A percentile compares a stretch with the other conserved stretches of the same genome.
Evolutionary conservation across 2,797 vertebrate species (phyloP).

Genomic region (Pitangus sulphuratus): DNA sequence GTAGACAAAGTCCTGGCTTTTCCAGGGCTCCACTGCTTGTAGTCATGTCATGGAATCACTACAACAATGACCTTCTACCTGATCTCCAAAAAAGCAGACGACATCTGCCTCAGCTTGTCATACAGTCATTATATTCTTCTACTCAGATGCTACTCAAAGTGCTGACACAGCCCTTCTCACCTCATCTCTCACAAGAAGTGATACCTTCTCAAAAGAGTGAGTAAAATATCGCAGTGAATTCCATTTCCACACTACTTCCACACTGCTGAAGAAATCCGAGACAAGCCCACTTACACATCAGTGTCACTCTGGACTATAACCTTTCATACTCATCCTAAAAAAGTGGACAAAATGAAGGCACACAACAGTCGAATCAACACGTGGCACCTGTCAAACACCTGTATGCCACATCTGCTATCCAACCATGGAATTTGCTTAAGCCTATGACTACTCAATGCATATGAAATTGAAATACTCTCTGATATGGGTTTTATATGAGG

Average conservation of each 20-base stretch:
- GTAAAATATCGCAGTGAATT: neutral
- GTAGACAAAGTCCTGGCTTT: neutral
- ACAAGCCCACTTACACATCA: neutral
- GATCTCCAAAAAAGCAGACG: neutral
- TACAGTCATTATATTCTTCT: neutral
- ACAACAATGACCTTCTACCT: neutral
- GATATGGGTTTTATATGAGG: rapidly evolving
- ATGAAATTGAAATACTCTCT: neutral
- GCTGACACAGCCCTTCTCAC: neutral
- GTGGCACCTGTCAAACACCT: neutral
- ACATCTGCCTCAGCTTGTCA: neutral
- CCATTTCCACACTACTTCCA: neutral
- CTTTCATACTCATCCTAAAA: neutral
- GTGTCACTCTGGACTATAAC: neutral
- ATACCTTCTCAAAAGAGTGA: neutral
- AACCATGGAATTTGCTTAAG: neutral
- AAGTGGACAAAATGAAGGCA: neutral
- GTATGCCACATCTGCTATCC: neutral
- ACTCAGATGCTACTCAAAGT: neutral
- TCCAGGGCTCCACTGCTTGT: neutral
- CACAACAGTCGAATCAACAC: neutral
- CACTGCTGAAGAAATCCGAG: neutral
- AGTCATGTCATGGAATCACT: neutral
- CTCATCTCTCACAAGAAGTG: rapidly evolving
- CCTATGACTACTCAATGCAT: rapidly evolving